Base-by-base conservation (phyloP, 2,113 vertebrate genomes). In the Aptenodytes patagonicus region DNA sequence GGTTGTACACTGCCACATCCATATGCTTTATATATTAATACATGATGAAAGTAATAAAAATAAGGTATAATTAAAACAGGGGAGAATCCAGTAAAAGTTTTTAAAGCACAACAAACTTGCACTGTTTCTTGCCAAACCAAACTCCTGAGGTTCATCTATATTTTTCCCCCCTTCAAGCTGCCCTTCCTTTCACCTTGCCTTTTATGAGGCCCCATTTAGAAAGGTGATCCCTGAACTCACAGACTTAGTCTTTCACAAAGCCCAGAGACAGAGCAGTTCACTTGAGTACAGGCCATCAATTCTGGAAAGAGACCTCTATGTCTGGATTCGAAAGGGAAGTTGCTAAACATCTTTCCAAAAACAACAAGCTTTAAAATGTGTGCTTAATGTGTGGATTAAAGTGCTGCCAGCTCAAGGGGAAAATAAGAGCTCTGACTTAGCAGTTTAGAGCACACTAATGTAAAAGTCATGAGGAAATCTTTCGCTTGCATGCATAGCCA, bases 111-210 rank as follows among this genome's bases (percentile, higher is more conserved):
- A 57, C 2, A 9, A 95, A 71, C 52, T 87, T 62, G 70, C 44
- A 40, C 57, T 81, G 69, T 47, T 92, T 29, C 61, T 68, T 95
- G 93, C 95, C 94, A 95, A 97, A 76, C 58, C 72, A 95, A 96
- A 91, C 91, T 91, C 87, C 46, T 34, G 73, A 95, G 62, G 87
- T 90, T 95, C 78, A 84, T 80, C 87, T 89, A 46, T 21, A 71
- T 72, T 87, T 72, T 83, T 60, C 29, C 4, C 16, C 15, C n/a
- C 49, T 94, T 64, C n/a, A 22, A 62, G 75, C 69, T 97, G 96
- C 90, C 96, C 96, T 97, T 96, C 93, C 95, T 96, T 96, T 97
- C 91, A 96, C 97, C 93, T 96, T 88, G 62, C 62, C 78, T 95
- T 97, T 94, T 73, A 90, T 3, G 84, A 95, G 97, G 93, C 94